Percentiles rank a stretch among this genome's conserved stretches.
Evolutionary conservation across 1,140 invertebrate species (phyloP).

Genomic region (Aphelenchoides fujianensis): DNA sequence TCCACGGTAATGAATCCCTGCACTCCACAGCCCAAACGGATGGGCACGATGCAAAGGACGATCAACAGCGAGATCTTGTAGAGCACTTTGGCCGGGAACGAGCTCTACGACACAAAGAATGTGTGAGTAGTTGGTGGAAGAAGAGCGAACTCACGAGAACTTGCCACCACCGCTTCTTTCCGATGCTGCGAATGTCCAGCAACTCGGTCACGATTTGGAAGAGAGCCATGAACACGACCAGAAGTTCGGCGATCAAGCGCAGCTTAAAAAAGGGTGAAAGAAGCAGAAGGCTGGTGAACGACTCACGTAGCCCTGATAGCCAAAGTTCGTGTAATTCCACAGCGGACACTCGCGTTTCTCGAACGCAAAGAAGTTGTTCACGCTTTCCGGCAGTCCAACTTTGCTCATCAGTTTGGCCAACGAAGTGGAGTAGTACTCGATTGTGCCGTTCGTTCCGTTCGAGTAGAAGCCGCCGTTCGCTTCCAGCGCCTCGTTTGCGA

Average conservation of each 20-base stretch:
- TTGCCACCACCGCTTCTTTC: conserved; percentile 55
- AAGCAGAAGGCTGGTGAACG: neutral
- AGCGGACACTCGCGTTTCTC: conserved; percentile 25
- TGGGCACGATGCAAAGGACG: conserved; percentile 76
- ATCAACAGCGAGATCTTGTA: conserved; percentile 86
- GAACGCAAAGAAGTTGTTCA: neutral
- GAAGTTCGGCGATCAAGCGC: conserved; percentile 42
- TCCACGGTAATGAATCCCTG: conserved; percentile 67
- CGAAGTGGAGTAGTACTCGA: neutral
- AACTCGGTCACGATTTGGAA: conserved; percentile 45
- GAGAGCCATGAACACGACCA: conserved; percentile 43
- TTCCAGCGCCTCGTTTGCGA: neutral
- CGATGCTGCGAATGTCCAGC: conserved; percentile 53
- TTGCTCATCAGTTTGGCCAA: neutral
- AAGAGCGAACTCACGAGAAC: conserved; percentile 47
- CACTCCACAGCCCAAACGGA: conserved; percentile 77
- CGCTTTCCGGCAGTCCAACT: neutral
- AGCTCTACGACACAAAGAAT: conserved; percentile 69
- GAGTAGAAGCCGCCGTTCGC: neutral
- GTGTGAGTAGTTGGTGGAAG: neutral
- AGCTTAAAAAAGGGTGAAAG: neutral
- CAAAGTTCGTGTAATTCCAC: conserved; percentile 40
- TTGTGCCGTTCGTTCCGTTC: neutral
- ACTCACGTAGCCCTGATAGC: conserved; percentile 27
- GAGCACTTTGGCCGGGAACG: conserved; percentile 82